Evolutionary conservation across 2,888 invertebrate species (phyloP), one percentile per base, ranked within the genome.

Genomic region (Hesperia comma): DNA sequence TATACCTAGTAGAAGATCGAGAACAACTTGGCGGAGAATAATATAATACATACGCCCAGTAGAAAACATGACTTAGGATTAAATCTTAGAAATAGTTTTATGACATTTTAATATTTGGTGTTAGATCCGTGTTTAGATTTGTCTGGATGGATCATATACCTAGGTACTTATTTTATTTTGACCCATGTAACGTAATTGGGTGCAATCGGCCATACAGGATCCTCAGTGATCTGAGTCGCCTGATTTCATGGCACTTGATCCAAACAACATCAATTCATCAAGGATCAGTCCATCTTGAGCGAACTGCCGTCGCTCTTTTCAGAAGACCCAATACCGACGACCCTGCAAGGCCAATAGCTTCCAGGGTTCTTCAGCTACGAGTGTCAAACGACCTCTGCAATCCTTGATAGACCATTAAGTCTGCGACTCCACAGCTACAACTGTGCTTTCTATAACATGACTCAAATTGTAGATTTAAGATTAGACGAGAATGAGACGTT

Each of bases 41-140:
- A 19, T 37, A 5, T 4, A 49, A 14, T 7, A 6, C 15, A 21
- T 21, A 57, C 63, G 51, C 57, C 51, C 51, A 19, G 41, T 46
- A 40, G 37, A 15, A 37, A 56, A 49, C 37, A 46, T 37, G 40
- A 49, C 26, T 57, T 15, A 21, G 32, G 32, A 43, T 53, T 51
- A 51, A 54, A 19, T 54, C 32, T 33, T 66, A 66, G 53, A 55
- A 32, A 53, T 64, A 56, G 33, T 57, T 66, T 60, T 58, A 66
- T 33, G 43, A 43, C n/a, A 40, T 66, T 60, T 66, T 54, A 60
- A 66, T 66, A 60, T 60, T 66, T 54, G 66, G 60, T 66, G 66
- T 66, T 66, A 66, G 66, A 66, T 66, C 66, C 33, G 46, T 60
- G 66, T 66, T 58, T 66, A 66, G 66, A 66, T 43, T 54, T 61